A percentile compares a stretch with the other conserved stretches of the same genome.
Conservation (phyloP, 2,113 vertebrate genomes). For the Corvus hawaiiensis region DNA sequence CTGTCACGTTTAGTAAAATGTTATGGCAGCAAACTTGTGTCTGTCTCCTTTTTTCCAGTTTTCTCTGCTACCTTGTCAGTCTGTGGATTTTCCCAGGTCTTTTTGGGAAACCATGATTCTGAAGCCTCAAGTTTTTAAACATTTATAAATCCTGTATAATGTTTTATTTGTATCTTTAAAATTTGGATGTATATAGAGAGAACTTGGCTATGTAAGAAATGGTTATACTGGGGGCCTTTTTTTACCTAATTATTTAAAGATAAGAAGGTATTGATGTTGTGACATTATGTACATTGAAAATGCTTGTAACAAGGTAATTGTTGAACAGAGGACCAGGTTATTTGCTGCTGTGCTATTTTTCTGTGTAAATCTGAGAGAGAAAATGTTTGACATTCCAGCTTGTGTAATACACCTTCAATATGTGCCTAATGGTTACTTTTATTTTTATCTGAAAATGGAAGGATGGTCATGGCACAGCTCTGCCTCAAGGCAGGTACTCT, state of each 20-base stretch:
- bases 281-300: conserved; percentile 70
- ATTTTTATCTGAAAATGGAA: conserved; percentile 20
- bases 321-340: conserved; percentile 55
- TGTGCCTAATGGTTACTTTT: conserved; percentile 58
- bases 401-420: conserved; percentile 49
- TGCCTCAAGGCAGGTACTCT: conserved; percentile 5
- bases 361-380: conserved; percentile 62
- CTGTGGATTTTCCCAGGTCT: conserved; percentile 50
- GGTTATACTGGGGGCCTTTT: conserved; percentile 71
- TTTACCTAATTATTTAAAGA: conserved; percentile 77
- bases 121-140: conserved; percentile 79
- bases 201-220: conserved; percentile 72
- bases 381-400: conserved; percentile 57
- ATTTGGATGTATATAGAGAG: conserved; percentile 75
- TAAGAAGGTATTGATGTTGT: conserved; percentile 66
- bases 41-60: conserved; percentile 64
- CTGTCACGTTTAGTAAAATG: conserved; percentile 70
- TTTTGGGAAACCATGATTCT: conserved; percentile 63
- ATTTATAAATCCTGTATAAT: conserved; percentile 79
- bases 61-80: conserved; percentile 60
- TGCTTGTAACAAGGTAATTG: conserved; percentile 63
- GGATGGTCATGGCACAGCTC: conserved; percentile 8
- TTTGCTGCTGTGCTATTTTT: conserved; percentile 74
- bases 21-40: conserved; percentile 68
- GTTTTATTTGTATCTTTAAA: conserved; percentile 80